A percentile compares a stretch with the other conserved stretches of the same genome.
Evolutionary conservation across 2,113 vertebrate species (phyloP).

Genomic region (Holacanthus passer): DNA sequence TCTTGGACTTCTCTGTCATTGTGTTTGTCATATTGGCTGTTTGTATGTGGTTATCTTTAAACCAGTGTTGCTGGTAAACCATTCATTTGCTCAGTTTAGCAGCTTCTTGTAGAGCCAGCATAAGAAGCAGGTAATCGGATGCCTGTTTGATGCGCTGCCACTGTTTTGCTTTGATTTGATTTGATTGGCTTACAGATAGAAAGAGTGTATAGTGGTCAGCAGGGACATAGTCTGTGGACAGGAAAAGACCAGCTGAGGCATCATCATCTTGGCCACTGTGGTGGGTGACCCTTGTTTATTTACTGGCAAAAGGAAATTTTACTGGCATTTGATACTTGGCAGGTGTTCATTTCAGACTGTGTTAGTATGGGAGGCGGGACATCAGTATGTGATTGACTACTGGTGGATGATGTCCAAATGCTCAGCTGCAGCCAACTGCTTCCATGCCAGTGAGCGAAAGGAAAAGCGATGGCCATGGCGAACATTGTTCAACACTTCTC

Average conservation of each 20-base stretch:
- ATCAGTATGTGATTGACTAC: conserved; percentile 70
- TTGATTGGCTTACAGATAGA: conserved; percentile 37
- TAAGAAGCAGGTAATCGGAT: not conserved
- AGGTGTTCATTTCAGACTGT: conserved; percentile 66
- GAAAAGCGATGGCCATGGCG: conserved; percentile 18
- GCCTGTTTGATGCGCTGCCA: conserved; percentile 44
- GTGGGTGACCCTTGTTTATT: conserved; percentile 69
- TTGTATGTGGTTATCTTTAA: conserved; percentile 19
- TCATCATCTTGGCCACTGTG: conserved; percentile 57
- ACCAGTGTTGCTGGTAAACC: not conserved
- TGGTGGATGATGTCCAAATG: conserved; percentile 68
- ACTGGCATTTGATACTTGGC: conserved; percentile 70
- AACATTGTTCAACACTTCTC: conserved; percentile 49
- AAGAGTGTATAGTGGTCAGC: conserved; percentile 35
- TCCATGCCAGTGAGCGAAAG: conserved; percentile 51
- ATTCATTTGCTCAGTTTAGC: not conserved
- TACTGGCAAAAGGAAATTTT: conserved; percentile 61
- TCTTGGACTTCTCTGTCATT: no score
- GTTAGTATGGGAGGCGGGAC: conserved; percentile 60
- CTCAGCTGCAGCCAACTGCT: conserved; percentile 71
- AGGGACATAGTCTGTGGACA: conserved; percentile 52
- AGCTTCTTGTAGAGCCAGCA: conserved; percentile 3
- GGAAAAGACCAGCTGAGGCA: conserved; percentile 69
- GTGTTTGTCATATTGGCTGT: not conserved
- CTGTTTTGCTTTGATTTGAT: conserved; percentile 43